Evolutionary conservation across 2,888 invertebrate species (phyloP).

Genomic region (Dione vanillae): DNA sequence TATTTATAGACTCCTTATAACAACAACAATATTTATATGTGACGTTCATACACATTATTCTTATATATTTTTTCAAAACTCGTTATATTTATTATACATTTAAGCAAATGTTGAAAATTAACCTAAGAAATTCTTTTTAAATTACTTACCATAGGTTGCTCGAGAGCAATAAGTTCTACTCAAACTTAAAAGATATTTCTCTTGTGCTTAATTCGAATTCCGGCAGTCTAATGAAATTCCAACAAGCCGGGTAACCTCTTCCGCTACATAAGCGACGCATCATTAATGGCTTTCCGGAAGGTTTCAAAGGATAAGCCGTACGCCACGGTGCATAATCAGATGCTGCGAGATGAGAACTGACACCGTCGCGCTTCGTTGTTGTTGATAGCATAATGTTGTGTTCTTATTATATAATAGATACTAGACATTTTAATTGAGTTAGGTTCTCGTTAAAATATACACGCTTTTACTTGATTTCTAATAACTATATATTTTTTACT

Average conservation of each 20-base stretch:
- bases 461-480: neutral
- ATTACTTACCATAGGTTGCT: constrained; percentile 17
- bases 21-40: too few relatives aligned
- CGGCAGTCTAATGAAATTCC: constrained; percentile 75
- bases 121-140: constrained; percentile 6
- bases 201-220: constrained; percentile 67
- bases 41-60: neutral
- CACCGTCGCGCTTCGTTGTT: constrained; percentile 12
- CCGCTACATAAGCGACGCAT: constrained; percentile 32
- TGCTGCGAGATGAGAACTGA: constrained; percentile 12
- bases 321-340: constrained; percentile 34
- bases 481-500: too few relatives aligned
- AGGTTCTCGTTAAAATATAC: neutral
- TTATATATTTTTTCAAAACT: neutral
- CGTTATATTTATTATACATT: neutral
- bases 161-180: constrained; percentile 55
- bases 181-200: constrained; percentile 42
- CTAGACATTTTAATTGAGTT: neutral
- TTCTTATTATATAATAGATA: neutral
- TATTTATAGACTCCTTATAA: too few relatives aligned
- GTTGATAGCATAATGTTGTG: neutral
- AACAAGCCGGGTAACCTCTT: constrained; percentile 53
- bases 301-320: constrained; percentile 28
- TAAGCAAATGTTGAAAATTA: neutral
- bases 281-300: constrained; percentile 34